Evolutionary conservation across 2,888 invertebrate genomes (phyloP).

Genomic region (Caenorhabditis macrosperma): DNA sequence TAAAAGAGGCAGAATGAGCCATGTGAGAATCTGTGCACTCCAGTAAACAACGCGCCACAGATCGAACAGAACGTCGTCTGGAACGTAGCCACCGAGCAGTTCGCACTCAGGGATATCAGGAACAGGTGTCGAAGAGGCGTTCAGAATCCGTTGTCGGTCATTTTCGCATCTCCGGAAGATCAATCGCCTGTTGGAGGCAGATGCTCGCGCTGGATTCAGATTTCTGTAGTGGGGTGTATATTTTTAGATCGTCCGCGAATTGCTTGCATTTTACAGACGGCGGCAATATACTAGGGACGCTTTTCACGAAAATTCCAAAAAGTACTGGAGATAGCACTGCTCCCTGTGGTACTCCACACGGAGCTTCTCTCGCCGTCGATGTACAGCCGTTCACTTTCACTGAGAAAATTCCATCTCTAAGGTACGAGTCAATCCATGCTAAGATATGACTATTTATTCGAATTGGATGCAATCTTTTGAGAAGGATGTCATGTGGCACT

Average conservation of each 20-base stretch:
- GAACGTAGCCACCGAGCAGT: slow-evolving; percentile 91
- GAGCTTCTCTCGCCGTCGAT: background rate
- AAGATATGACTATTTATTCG: background rate
- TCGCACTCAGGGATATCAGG: slow-evolving; percentile 83
- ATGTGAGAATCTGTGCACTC: slow-evolving; percentile 97
- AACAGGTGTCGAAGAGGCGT: slow-evolving; percentile 21
- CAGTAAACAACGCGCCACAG: slow-evolving; percentile 98
- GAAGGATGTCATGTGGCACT: slow-evolving; percentile 1
- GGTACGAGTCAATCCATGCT: slow-evolving; percentile 8
- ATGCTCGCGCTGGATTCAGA: too few species aligned
- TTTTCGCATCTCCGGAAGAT: slow-evolving; percentile 73
- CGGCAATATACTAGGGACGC: background rate
- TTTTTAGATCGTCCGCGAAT: slow-evolving; percentile 22
- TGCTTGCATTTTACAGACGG: background rate
- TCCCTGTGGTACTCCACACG: slow-evolving; percentile 27
- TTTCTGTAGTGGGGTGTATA: background rate
- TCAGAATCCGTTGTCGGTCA: slow-evolving; percentile 60
- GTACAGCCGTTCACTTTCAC: background rate
- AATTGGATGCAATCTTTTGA: background rate
- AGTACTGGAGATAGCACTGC: slow-evolving; percentile 15
- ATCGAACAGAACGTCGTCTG: slow-evolving; percentile 89
- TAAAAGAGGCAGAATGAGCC: slow-evolving; percentile 98
- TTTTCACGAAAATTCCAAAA: slow-evolving; percentile 33
- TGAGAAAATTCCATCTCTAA: background rate
- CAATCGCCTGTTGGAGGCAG: too few species aligned